phyloP scores from a whole-genome alignment of 2,113 vertebrate genomes.

The Crotalus viridis region DNA sequence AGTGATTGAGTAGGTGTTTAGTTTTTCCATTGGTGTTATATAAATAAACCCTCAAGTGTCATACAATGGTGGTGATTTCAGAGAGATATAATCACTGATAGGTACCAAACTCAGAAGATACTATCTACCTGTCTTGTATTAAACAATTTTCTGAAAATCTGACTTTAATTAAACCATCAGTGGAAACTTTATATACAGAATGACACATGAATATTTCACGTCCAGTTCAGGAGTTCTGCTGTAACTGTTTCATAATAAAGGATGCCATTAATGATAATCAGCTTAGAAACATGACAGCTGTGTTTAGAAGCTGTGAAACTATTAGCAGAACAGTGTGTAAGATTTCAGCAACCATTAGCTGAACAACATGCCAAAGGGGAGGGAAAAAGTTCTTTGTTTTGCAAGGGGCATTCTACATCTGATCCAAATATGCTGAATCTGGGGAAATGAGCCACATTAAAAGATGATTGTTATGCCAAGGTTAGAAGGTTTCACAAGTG shows the following conservation, averaged over 20 bases:
- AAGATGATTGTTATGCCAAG: fast-evolving
- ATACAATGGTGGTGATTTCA: background rate
- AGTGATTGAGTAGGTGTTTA: background rate
- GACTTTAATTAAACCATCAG: background rate
- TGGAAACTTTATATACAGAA: background rate
- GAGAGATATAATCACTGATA: background rate
- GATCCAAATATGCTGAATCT: background rate
- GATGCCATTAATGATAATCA: background rate
- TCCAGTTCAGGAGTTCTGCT: background rate
- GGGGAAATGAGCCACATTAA: slow-evolving; percentile 8
- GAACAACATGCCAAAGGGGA: background rate
- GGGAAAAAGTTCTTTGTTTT: background rate
- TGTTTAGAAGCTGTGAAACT: slow-evolving; percentile 26
- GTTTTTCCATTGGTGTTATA: background rate
- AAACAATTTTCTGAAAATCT: background rate
- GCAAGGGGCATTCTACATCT: background rate
- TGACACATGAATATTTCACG: background rate
- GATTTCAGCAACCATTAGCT: background rate
- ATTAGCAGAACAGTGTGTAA: slow-evolving; percentile 50
- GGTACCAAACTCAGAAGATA: background rate
- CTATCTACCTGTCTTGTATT: background rate
- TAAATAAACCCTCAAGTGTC: background rate
- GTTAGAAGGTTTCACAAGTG: background rate
- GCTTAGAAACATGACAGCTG: background rate
- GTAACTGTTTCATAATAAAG: background rate